Conservation (phyloP, 2,888 invertebrate species). For the Salpingus planirostris region DNA sequence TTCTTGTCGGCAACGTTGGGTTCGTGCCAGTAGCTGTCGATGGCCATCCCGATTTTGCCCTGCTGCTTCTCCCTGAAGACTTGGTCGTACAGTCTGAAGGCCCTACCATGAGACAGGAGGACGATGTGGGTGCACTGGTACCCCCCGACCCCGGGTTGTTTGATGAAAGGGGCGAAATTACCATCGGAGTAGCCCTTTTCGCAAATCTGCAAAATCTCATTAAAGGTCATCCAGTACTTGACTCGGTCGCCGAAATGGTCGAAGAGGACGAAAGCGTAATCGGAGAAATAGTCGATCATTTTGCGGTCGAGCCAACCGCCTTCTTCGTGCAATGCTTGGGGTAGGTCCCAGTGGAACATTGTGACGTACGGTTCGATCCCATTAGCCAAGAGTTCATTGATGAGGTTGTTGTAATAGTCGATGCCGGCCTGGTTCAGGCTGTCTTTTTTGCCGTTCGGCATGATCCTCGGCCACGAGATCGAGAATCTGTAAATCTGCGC, state of each 20-base stretch:
- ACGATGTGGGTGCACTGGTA: conserved; percentile 57
- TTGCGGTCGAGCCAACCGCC: conserved; percentile 3
- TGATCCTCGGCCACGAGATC: conserved; percentile 58
- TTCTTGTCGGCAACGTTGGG: conserved; percentile 38
- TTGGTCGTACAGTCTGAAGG: conserved; percentile 52
- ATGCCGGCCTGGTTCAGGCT: conserved; percentile 1
- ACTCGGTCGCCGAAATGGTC: conserved; percentile 52
- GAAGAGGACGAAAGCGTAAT: conserved; percentile 32
- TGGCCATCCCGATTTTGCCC: conserved; percentile 43
- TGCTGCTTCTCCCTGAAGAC: conserved; percentile 39
- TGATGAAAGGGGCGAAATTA: conserved; percentile 33
- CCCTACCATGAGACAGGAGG: conserved; percentile 56
- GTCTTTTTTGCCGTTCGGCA: conserved; percentile 51
- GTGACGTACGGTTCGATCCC: conserved; percentile 46
- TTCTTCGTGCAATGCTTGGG: conserved; percentile 40
- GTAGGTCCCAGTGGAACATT: conserved; percentile 47
- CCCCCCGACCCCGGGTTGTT: conserved; percentile 45
- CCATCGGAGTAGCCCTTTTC: conserved; percentile 21
- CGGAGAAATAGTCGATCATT: conserved; percentile 3
- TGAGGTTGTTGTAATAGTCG: conserved; percentile 22
- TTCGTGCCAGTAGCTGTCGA: conserved; percentile 45
- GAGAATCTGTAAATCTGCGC: conserved; percentile 52
- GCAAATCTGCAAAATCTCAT: conserved; percentile 34
- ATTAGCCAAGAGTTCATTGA: conserved; percentile 54
- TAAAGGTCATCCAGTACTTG: conserved; percentile 44